Percentiles rank a stretch among this genome's conserved stretches.
Conservation (phyloP, 2,888 invertebrate species). For the Dysmachus trigonus region DNA sequence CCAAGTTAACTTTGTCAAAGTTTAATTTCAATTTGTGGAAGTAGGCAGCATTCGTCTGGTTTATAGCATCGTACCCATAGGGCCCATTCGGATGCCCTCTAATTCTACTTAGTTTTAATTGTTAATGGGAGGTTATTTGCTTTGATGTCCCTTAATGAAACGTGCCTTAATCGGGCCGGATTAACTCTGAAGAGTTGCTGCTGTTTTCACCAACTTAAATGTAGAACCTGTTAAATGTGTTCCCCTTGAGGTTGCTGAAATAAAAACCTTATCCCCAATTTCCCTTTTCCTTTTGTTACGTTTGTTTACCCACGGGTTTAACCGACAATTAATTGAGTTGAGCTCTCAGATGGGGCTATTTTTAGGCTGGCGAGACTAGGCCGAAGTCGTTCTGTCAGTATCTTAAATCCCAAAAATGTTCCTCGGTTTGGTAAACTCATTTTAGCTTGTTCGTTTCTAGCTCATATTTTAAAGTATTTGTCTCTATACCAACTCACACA, state of each 20-base stretch:
- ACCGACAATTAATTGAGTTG: neutral
- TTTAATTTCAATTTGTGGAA: slow-evolving; percentile 9
- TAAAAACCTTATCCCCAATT: neutral
- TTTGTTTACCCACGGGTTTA: neutral
- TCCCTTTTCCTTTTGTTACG: neutral
- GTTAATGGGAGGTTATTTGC: neutral
- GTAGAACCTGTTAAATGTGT: neutral
- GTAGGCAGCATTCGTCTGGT: neutral
- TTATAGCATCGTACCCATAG: neutral
- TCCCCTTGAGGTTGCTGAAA: neutral
- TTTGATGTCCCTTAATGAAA: neutral
- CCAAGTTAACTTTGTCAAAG: neutral
- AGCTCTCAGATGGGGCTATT: neutral
- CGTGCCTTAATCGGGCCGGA: neutral
- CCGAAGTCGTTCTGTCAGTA: neutral
- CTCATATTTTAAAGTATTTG: neutral
- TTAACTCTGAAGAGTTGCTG: neutral
- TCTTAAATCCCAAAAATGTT: neutral
- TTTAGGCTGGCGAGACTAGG: neutral
- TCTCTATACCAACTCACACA: neutral
- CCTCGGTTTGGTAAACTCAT: neutral
- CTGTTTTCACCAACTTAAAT: neutral
- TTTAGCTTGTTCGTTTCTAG: neutral
- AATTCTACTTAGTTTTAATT: neutral
- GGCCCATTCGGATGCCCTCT: neutral